Evolutionary conservation across 2,888 invertebrate species (phyloP).

Genomic region (Drosophila emarginata): DNA sequence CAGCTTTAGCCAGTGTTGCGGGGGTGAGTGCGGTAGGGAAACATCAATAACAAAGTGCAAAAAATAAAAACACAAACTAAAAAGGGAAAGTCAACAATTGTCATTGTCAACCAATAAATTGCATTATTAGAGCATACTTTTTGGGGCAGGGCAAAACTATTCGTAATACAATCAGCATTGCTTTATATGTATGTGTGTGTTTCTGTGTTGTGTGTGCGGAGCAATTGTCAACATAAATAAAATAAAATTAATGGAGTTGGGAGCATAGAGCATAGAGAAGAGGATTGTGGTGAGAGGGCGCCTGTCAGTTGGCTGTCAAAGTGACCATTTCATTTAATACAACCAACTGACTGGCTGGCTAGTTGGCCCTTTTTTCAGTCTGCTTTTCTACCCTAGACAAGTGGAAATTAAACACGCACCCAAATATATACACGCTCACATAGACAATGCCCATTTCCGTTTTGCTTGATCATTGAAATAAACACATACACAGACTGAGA

Average conservation of each 20-base stretch:
- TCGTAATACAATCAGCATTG: slow-evolving; percentile 55
- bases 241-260: slow-evolving; percentile 62
- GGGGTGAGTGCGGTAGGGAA: slow-evolving; percentile 4
- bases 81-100: slow-evolving; percentile 63
- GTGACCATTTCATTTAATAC: slow-evolving; percentile 68
- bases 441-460: slow-evolving; percentile 30
- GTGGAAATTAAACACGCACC: slow-evolving; percentile 65
- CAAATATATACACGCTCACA: slow-evolving; percentile 29
- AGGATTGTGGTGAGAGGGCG: slow-evolving; percentile 25
- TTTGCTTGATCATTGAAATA: slow-evolving; percentile 42
- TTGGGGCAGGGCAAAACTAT: slow-evolving; percentile 47
- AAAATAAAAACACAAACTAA: slow-evolving; percentile 26
- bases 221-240: slow-evolving; percentile 72
- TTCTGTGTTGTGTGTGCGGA: slow-evolving; percentile 42
- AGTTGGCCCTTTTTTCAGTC: slow-evolving; percentile 21
- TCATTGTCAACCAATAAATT: slow-evolving; percentile 72
- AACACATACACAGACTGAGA: slow-evolving; percentile 8
- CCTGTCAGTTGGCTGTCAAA: slow-evolving; percentile 65
- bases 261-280: slow-evolving; percentile 3
- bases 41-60: slow-evolving; percentile 8
- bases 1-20: slow-evolving; percentile 1
- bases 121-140: slow-evolving; percentile 57
- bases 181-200: slow-evolving; percentile 25
- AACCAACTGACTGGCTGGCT: slow-evolving; percentile 24
- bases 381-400: slow-evolving; percentile 43